These are phyloP conservation scores for Junco hyemalis DNA, from an alignment of 2,113 vertebrate genomes.

Conservation along the genomic window DNA sequence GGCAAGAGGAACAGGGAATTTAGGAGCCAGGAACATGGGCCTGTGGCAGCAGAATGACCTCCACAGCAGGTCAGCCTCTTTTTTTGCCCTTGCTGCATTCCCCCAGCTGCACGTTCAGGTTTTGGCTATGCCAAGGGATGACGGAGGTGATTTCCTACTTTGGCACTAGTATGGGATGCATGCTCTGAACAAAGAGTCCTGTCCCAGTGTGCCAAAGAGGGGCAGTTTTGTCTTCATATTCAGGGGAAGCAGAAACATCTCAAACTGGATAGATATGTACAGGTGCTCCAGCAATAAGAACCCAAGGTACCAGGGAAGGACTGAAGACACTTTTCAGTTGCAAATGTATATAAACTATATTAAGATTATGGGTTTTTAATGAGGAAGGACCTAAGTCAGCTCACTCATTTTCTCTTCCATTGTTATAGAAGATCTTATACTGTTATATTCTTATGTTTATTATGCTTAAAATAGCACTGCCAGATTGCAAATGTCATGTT, in stretches of 20 bases:
- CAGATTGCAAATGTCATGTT: conserved; percentile 49
- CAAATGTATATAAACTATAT: not conserved
- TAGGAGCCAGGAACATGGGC: not conserved
- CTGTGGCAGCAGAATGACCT: not conserved
- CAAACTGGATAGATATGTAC: not conserved
- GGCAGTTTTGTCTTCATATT: not conserved
- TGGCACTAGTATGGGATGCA: not conserved
- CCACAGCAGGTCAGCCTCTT: not conserved
- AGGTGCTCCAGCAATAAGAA: not conserved
- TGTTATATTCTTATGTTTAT: conserved; percentile 3
- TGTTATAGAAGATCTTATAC: not conserved
- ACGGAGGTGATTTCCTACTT: not conserved
- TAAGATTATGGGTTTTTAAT: not conserved
- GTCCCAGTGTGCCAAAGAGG: not conserved
- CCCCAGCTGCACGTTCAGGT: not conserved
- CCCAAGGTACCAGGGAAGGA: not conserved
- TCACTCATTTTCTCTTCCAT: not conserved
- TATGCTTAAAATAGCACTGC: conserved; percentile 39
- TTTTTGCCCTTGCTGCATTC: not conserved
- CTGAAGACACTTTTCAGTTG: not conserved
- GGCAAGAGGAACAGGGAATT: not conserved
- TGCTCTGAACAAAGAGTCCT: not conserved
- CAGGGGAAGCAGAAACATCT: not conserved
- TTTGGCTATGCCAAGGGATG: not conserved
- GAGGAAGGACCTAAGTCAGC: not conserved